phyloP scores from a whole-genome alignment of 2,797 vertebrate species.

The Oryzias dopingdopingensis region DNA sequence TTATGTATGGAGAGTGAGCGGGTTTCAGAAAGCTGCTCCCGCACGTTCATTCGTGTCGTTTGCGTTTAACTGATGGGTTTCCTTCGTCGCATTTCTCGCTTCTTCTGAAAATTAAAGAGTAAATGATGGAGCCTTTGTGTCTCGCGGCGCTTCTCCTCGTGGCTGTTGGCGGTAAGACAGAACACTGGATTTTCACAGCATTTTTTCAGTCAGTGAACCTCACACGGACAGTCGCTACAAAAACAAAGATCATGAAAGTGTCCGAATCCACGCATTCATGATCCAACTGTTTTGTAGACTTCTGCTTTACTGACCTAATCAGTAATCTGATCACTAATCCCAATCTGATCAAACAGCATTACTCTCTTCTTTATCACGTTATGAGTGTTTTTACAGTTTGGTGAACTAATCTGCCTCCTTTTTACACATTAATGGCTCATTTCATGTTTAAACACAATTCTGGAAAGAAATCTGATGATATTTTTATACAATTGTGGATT shows the following conservation, averaged over 20 bases:
- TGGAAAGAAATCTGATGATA: background rate
- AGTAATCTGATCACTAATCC: too few species aligned
- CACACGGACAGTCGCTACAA: background rate
- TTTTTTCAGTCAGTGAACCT: constrained; percentile 1
- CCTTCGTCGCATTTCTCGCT: background rate
- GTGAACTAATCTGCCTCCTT: too few species aligned
- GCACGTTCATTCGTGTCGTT: background rate
- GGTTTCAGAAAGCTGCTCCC: rapidly evolving
- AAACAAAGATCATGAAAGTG: too few species aligned
- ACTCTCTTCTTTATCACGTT: too few species aligned
- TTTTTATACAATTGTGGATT: background rate
- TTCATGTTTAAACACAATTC: background rate
- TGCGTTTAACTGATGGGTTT: background rate
- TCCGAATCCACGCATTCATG: too few species aligned
- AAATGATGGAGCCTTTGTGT: constrained; percentile 42
- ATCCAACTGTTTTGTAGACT: too few species aligned
- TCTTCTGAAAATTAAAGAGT: too few species aligned
- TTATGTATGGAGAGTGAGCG: constrained; percentile 6
- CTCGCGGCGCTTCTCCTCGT: constrained; percentile 38
- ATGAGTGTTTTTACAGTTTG: too few species aligned
- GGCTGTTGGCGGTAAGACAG: constrained; percentile 47
- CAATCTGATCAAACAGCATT: too few species aligned
- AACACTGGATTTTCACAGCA: rapidly evolving
- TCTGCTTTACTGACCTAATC: too few species aligned
- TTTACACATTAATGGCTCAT: too few species aligned